Conservation (phyloP, 2,113 vertebrate genomes). For the Quiscalus mexicanus region DNA sequence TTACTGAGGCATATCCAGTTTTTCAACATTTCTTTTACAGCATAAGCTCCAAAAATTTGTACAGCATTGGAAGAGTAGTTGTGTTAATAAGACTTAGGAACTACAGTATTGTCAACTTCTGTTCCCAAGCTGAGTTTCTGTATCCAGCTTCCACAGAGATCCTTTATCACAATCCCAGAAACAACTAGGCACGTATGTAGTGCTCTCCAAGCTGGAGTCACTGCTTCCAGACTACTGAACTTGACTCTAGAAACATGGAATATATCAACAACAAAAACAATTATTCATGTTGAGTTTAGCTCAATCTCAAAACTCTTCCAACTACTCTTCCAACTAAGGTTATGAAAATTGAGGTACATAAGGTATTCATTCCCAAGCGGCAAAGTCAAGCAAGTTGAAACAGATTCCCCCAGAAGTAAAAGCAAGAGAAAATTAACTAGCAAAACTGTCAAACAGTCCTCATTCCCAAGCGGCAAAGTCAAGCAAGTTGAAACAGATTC, state of each 20-base stretch:
- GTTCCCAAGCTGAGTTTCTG: neutral
- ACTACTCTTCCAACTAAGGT: neutral
- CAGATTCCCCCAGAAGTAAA: neutral
- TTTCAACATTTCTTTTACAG: neutral
- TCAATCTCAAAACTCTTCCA: neutral
- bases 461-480: neutral
- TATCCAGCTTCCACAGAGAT: neutral
- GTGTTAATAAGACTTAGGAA: neutral
- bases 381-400: neutral
- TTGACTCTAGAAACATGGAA: neutral
- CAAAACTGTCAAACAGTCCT: neutral
- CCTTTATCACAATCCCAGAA: neutral
- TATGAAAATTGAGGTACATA: neutral
- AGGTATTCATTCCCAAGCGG: neutral
- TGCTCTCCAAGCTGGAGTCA: neutral
- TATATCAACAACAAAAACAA: neutral
- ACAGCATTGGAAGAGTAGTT: neutral
- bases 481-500: neutral
- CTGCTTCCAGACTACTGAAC: neutral
- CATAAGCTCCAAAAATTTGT: neutral
- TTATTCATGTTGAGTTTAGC: neutral
- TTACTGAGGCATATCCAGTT: neutral
- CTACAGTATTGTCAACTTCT: neutral
- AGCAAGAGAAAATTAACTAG: neutral
- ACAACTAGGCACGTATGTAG: accelerated